These are phyloP conservation scores for Cryptotis parvus DNA, from an alignment of 2,113 vertebrate genomes.

Conservation along the genomic window DNA sequence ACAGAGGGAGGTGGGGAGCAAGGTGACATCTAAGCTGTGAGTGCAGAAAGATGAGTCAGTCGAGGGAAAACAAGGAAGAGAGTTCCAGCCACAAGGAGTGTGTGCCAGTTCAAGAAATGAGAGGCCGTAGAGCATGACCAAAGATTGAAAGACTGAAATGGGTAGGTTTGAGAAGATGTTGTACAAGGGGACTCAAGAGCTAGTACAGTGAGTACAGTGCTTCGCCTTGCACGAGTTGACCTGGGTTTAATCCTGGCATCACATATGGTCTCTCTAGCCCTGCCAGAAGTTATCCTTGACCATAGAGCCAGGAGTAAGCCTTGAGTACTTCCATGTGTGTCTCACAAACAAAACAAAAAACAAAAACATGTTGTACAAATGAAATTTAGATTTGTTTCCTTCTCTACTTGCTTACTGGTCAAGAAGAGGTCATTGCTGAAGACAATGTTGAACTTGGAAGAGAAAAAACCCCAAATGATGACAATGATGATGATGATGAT, in stretches of 20 bases:
- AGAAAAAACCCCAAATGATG: neutral
- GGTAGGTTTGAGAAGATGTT: neutral
- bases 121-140: neutral
- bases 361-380: neutral
- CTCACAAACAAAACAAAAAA: too few relatives aligned
- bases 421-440: slow-evolving; percentile 46
- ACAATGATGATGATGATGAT: too few relatives aligned
- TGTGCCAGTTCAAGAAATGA: neutral
- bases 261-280: too few relatives aligned
- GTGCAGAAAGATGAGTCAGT: slow-evolving; percentile 38
- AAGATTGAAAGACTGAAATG: neutral
- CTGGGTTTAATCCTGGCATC: too few relatives aligned
- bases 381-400: slow-evolving; percentile 28
- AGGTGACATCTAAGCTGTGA: slow-evolving; percentile 22
- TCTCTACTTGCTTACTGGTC: slow-evolving; percentile 31
- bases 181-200: too few relatives aligned
- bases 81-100: neutral
- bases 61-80: neutral
- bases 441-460: neutral
- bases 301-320: too few relatives aligned
- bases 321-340: too few relatives aligned
- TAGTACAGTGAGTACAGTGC: too few relatives aligned
- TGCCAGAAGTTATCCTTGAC: too few relatives aligned
- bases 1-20: neutral
- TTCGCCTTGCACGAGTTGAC: too few relatives aligned